Evolutionary conservation across 1,140 invertebrate genomes (phyloP), one percentile per base, ranked within the genome.

Genomic region (Magallana angulata): DNA sequence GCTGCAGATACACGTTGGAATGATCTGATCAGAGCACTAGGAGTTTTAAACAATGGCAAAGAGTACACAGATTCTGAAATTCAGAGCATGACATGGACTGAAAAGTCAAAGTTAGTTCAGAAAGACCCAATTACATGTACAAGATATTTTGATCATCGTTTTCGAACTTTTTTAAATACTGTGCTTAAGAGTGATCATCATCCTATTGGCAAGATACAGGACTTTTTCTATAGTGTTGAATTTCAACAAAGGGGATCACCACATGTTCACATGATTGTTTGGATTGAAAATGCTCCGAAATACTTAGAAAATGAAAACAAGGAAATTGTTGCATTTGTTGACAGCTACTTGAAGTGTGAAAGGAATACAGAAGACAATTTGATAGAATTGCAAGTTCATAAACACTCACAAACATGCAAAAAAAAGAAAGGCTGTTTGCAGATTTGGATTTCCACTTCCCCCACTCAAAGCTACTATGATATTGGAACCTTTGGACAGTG

Each of bases 1-100:
- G 62, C 90, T 36, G 90, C 90, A 80, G 90, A 91, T 82, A 90
- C 90, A 62, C 80, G 71, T 56, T 91, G 86, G 89, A 30, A 57
- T 24, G 59, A 80, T 76, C 85, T 89, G 56, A n/a, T 87, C 36
- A 80, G 30, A 84, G n/a, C 64, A 18, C 24, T 85, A 68, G 64
- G 18, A 16, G 59, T 48, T 57, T 82, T 57, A 30, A 64, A 64
- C 7, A 9, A 60, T 48, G 84, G 57, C 36, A 71, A n/a, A 56
- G 7, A 57, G 24, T 16, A 57, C 14, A 57, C 36, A 56, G 82
- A 83, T 57, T 18, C 76, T 36, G 82, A 82, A 57, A 85, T 89
- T 57, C 9, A 83, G 8, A 56, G 14, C 16, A 80, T 86, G 71
- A 56, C n/a, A 30, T 86, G 85, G 85, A n/a, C 58, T 57, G 57